Evolutionary conservation across 2,888 invertebrate species (phyloP).

Genomic region (Lamellibrachia satsuma): DNA sequence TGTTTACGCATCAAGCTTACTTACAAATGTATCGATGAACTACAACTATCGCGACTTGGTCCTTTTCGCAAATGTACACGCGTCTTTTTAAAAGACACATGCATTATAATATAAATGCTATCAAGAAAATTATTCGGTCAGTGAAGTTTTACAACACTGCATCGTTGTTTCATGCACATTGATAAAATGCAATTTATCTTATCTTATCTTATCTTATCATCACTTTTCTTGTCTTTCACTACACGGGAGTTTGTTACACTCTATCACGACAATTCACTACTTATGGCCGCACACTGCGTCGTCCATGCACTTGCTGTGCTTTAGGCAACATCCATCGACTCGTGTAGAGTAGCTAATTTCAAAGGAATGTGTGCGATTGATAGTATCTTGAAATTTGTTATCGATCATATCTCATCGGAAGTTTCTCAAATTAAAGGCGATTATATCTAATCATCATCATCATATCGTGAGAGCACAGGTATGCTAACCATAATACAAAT

Average conservation of each 20-base stretch:
- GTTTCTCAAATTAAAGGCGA: constrained; percentile 5
- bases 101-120: not conserved
- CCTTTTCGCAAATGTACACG: not conserved
- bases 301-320: not conserved
- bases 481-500: not conserved
- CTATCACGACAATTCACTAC: not conserved
- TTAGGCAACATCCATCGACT: not conserved
- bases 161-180: not conserved
- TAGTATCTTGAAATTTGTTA: constrained; percentile 3
- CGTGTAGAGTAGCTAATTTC: not conserved
- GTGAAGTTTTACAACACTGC: not conserved
- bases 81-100: not conserved
- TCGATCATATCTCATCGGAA: not conserved
- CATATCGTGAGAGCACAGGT: not conserved
- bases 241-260: not conserved
- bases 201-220: not conserved
- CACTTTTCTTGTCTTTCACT: not conserved
- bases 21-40: not conserved
- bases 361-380: not conserved
- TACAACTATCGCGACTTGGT: not conserved
- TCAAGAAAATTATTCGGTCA: not conserved
- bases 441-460: not conserved
- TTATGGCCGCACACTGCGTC: not conserved
- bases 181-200: not conserved
- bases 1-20: not conserved